Base-by-base conservation (phyloP, 2,888 invertebrate species). In the Colletes collaris region DNA sequence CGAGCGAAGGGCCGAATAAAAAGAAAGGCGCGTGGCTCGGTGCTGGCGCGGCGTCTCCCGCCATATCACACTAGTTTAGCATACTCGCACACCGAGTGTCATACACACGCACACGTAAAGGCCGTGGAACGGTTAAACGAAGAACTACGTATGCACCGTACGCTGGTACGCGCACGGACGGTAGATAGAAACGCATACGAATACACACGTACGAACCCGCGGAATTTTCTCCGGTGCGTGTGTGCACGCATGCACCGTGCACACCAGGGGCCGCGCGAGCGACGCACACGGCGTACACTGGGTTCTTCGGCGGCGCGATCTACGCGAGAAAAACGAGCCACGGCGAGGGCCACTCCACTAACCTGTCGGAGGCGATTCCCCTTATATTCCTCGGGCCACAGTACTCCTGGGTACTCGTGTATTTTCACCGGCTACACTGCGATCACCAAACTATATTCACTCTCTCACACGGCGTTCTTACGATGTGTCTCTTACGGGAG, bases 21-120 rank as follows among this genome's bases (percentile, higher is more conserved):
- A 87, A 86, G 85, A 87, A 87, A 87, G 83, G 83, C 81, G 82
- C 81, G 81, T 87, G 87, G 86, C 82, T 83, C 81, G 79, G 77
- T 83, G 86, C 80, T 88, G 85, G 82, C 84, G 82, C 81, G 84
- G 88, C 89, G 90, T 90, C 89, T 88, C 89, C 89, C 89, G 87
- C 89, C 89, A 87, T 88, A 89, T 90, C 90, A 85, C 80, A 64
- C 86, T 79, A 83, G 77, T 79, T 27, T 77, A 69, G 72, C 82
- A 75, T 76, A 75, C 81, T 81, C 58, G 74, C 74, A 63, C 69
- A 71, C 59, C 19, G 50, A 70, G 81, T 78, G 79, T 76, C 79
- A 74, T 70, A 78, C 78, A 75, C 84, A 70, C 74, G 40, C 53
- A 68, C 56, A 59, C 63, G 56, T 52, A 74, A 16, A 58, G 70